Percentiles rank a stretch among this genome's conserved stretches.
Evolutionary conservation across 2,888 invertebrate genomes (phyloP).

Genomic region (Endotricha flammealis): DNA sequence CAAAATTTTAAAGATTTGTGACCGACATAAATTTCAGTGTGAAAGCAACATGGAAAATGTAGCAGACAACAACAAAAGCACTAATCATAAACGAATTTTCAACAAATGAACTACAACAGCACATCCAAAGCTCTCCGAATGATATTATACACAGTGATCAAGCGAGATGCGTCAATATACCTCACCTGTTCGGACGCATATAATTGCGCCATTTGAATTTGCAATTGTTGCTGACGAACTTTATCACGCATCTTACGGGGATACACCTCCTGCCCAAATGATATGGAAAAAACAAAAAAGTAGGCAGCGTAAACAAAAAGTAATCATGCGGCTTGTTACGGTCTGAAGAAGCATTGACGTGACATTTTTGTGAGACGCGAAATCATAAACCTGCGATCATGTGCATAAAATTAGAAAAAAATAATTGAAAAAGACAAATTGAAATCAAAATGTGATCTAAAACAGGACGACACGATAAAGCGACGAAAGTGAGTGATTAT

Average conservation of each 20-base stretch:
- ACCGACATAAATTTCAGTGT: no score
- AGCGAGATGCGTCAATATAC: constrained; percentile 69
- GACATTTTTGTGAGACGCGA: constrained; percentile 37
- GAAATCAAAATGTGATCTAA: constrained; percentile 53
- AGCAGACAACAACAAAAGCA: constrained; percentile 56
- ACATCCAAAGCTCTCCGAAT: constrained; percentile 72
- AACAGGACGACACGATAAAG: constrained; percentile 62
- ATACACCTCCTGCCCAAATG: constrained; percentile 85
- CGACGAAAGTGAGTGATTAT: constrained; percentile 41
- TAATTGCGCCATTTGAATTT: constrained; percentile 79
- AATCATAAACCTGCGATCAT: constrained; percentile 36
- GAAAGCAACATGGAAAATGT: constrained; percentile 47
- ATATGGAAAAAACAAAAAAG: constrained; percentile 77
- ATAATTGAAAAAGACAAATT: constrained; percentile 31
- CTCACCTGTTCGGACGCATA: constrained; percentile 77
- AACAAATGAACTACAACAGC: constrained; percentile 63
- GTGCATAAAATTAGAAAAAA: constrained; percentile 41
- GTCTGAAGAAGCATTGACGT: constrained; percentile 50
- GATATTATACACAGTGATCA: constrained; percentile 51
- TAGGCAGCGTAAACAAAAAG: constrained; percentile 76
- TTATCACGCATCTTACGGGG: constrained; percentile 90
- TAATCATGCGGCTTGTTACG: constrained; percentile 65
- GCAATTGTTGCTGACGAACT: constrained; percentile 83
- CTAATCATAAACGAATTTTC: constrained; percentile 27
- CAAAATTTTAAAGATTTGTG: constrained; percentile 4